Base-by-base conservation (phyloP, 1,140 invertebrate species). In the Cotesia vestalis region DNA sequence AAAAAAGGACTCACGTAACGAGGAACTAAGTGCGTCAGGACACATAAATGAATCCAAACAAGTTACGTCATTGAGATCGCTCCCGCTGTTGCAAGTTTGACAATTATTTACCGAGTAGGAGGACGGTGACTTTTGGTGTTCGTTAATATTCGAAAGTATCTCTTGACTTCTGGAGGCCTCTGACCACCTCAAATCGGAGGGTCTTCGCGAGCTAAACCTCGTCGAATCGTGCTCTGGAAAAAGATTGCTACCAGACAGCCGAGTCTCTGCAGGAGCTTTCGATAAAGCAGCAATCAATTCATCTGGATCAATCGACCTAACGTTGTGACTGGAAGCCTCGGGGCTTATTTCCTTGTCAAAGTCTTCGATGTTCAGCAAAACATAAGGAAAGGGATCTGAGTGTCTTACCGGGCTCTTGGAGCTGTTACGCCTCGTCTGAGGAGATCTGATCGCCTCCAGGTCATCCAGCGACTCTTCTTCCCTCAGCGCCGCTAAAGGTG, bases 81-180 rank as follows among this genome's bases (percentile, higher is more conserved):
- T 83, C 34, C 78, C 79, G 57, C 82, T 85, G 46, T 78, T 83
- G 59, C 80, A 83, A 4, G 67, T 79, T 12, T 85, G 77, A 14
- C 83, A 85, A 55, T 85, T 81, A 73, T 84, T 85, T 0, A 85
- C 84, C 27, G 85, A 86, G 17, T 83, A 83, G 0, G 82, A 85
- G 1, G 79, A 85, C 0, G 85, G 83, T 53, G 63, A 76, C 9
- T 73, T 17, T 6, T 78, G 77, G 46, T 80, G 79, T 5, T 82
- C 78, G 0, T 73, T 74, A 0, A 81, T 70, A 46, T 63, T 83
- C 0, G 85, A 80, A 4, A 85, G 71, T 9, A 85, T 46, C 66
- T 86, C 85, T 8, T 86, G 85, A 61, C 84, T 85, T 27, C 84
- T 78, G 0, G 85, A 86, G 0, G 84, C 84, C 40, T 86, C 84